A percentile compares a stretch with the other conserved stretches of the same genome.
phyloP scores from a whole-genome alignment of 1,140 invertebrate species.

The Hyphantria cunea region DNA sequence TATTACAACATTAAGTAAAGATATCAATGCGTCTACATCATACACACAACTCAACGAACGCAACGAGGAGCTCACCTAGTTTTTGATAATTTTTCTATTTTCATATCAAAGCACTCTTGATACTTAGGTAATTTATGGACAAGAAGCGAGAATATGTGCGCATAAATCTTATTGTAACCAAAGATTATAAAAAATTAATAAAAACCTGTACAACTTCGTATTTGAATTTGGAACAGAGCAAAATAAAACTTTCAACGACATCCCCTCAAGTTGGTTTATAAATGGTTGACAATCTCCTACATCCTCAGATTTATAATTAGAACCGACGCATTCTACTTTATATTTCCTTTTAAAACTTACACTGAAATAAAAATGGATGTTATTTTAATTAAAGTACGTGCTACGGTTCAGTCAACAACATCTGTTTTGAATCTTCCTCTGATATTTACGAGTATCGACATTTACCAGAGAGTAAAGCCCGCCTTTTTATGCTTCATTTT shows the following conservation, averaged over 20 bases:
- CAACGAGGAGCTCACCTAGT: too few relatives aligned
- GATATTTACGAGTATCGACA: neutral
- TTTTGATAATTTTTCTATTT: too few relatives aligned
- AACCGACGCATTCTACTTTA: neutral
- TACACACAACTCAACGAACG: too few relatives aligned
- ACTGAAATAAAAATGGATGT: constrained; percentile 1
- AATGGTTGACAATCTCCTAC: neutral
- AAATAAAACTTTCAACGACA: neutral
- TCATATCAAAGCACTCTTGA: too few relatives aligned
- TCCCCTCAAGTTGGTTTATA: neutral
- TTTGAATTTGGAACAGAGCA: neutral
- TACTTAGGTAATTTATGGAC: too few relatives aligned
- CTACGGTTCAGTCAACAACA: constrained; percentile 5
- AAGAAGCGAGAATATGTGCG: too few relatives aligned
- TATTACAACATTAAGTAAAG: too few relatives aligned
- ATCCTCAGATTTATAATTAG: constrained; percentile 4
- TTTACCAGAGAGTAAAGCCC: neutral
- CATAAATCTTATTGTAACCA: too few relatives aligned
- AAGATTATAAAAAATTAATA: too few relatives aligned
- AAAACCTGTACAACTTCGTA: neutral
- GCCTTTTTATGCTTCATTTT: neutral
- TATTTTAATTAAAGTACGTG: constrained; percentile 1
- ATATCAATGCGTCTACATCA: too few relatives aligned
- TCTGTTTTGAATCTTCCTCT: neutral
- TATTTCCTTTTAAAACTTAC: constrained; percentile 7